Evolutionary conservation across 2,797 vertebrate genomes (phyloP).

Genomic region (Setipinna tenuifilis): DNA sequence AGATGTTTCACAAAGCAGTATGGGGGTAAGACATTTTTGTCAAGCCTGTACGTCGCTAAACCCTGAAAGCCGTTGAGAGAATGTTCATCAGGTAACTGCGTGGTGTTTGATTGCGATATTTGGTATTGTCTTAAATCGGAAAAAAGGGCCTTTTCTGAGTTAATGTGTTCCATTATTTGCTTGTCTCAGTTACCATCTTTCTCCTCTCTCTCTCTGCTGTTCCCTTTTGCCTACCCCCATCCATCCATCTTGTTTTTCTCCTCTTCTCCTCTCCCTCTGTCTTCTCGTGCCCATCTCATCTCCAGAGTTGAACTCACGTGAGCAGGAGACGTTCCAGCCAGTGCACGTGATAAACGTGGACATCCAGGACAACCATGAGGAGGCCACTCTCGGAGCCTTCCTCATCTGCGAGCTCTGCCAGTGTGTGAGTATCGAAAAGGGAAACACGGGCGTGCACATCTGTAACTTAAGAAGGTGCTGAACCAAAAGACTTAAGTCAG

Average conservation of each 20-base stretch:
- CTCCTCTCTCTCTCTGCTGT: neutral
- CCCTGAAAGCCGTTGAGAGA: neutral
- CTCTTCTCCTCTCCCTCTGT: constrained; percentile 7
- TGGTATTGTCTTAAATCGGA: neutral
- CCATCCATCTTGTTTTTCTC: neutral
- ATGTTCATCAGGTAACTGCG: neutral
- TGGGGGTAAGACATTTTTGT: neutral
- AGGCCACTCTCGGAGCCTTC: constrained; percentile 97
- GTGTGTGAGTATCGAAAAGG: constrained; percentile 80
- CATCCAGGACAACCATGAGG: constrained; percentile 98
- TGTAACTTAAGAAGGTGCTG: too few species aligned
- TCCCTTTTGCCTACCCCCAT: too few species aligned
- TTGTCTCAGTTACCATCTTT: neutral
- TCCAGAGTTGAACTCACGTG: constrained; percentile 91
- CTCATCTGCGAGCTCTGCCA: constrained; percentile 99
- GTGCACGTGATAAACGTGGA: constrained; percentile 99
- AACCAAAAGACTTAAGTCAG: too few species aligned
- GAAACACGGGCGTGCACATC: too few species aligned
- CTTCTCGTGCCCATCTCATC: neutral
- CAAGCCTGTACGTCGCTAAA: neutral
- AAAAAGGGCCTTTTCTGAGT: too few species aligned
- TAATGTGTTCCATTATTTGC: neutral
- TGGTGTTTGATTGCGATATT: neutral
- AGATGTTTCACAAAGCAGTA: neutral
- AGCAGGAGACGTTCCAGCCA: constrained; percentile 94